These are phyloP conservation scores for Apantesis nais DNA, from an alignment of 2,888 invertebrate genomes.

Conservation along the genomic window DNA sequence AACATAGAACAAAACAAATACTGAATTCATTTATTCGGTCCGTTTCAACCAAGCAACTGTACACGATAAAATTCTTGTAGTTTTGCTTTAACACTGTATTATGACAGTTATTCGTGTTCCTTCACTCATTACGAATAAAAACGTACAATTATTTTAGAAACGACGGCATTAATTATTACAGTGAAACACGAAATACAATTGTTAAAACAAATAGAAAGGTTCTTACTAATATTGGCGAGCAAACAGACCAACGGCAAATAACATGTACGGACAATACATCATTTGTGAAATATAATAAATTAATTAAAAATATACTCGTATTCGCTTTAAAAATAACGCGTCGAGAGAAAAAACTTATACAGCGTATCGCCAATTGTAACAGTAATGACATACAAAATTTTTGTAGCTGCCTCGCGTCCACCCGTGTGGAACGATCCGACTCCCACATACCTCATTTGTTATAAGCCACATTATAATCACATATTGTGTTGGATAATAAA, in stretches of 20 bases:
- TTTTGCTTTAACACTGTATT: slow-evolving; percentile 40
- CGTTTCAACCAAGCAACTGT: slow-evolving; percentile 28
- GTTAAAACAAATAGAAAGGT: slow-evolving; percentile 32
- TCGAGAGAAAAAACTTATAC: slow-evolving; percentile 31
- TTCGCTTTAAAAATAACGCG: slow-evolving; percentile 21
- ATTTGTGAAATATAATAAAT: slow-evolving; percentile 43
- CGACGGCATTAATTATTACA: slow-evolving; percentile 41
- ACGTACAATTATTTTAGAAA: slow-evolving; percentile 47
- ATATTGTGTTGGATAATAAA: slow-evolving; percentile 81
- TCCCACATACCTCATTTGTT: slow-evolving; percentile 78
- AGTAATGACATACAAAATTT: slow-evolving; percentile 50
- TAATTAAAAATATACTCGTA: slow-evolving; percentile 42
- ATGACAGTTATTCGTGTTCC: slow-evolving; percentile 47
- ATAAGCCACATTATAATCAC: slow-evolving; percentile 82
- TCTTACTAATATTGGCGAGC: slow-evolving; percentile 20
- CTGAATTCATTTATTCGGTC: slow-evolving; percentile 13
- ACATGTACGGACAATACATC: slow-evolving; percentile 35
- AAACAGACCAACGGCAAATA: slow-evolving; percentile 19
- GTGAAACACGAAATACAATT: slow-evolving; percentile 26
- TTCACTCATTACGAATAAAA: slow-evolving; percentile 47
- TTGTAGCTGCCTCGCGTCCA: slow-evolving; percentile 46
- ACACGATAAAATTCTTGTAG: slow-evolving; percentile 43
- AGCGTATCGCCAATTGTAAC: slow-evolving; percentile 42
- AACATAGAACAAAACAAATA: neutral
- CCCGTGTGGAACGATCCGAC: slow-evolving; percentile 72